A percentile compares a stretch with the other conserved stretches of the same genome.
phyloP scores from a whole-genome alignment of 2,113 vertebrate species.

The Rana temporaria region DNA sequence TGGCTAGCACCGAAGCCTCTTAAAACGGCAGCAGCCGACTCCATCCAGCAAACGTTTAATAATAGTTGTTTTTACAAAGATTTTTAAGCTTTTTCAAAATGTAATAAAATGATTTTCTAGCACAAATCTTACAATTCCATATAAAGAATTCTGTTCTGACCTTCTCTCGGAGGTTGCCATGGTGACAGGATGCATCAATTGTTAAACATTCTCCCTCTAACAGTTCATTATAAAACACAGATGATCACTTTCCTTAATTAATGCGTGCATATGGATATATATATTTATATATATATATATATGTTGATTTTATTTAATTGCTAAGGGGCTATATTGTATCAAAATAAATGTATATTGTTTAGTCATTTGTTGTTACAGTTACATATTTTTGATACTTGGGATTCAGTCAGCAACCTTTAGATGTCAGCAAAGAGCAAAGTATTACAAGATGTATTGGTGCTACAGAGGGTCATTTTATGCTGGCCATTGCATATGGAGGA shows the following conservation, averaged over 20 bases:
- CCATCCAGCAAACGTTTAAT: conserved; percentile 77
- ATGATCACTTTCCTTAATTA: neutral
- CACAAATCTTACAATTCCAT: conserved; percentile 61
- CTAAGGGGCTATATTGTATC: neutral
- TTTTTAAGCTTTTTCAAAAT: conserved; percentile 64
- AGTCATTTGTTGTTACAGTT: neutral
- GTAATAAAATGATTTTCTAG: conserved; percentile 60
- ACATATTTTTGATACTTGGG: neutral
- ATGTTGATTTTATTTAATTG: neutral
- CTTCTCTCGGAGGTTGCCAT: conserved; percentile 63
- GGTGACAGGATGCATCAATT: conserved; percentile 53
- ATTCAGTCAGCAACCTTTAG: conserved; percentile 8
- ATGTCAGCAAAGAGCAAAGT: conserved; percentile 48
- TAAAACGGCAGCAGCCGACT: conserved; percentile 69
- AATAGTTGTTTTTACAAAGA: conserved; percentile 61
- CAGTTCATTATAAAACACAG: neutral
- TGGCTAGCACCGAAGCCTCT: conserved; percentile 68
- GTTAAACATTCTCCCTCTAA: neutral
- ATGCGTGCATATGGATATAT: no score
- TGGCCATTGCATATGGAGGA: no score
- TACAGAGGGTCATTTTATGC: neutral
- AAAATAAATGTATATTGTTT: neutral
- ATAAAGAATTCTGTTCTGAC: conserved; percentile 61
- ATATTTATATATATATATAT: neutral
- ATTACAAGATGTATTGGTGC: neutral